Base-by-base conservation (phyloP, 2,113 vertebrate genomes). In the Thomomys bottae region DNA sequence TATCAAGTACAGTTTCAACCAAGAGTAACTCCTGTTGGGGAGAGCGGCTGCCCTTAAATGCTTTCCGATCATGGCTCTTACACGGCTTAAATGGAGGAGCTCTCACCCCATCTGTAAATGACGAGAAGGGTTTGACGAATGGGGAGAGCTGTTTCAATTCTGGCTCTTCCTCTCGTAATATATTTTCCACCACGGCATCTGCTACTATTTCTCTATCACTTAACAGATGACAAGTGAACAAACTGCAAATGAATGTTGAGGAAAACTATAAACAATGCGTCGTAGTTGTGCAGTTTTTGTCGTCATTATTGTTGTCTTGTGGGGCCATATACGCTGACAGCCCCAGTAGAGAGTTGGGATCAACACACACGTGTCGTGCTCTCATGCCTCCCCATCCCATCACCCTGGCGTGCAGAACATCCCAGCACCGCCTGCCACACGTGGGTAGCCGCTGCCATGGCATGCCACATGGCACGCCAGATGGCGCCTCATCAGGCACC, bases 181-280 rank as follows among this genome's bases (percentile, higher is more conserved):
- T 73, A 82, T 87, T 93, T 95, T 89, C 87, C 77, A 93, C 93
- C 73, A 64, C 40, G 81, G 80, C 94, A 85, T 86, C 91, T 94
- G 91, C 88, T 95, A 81, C 73, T 81, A 32, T 76, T 75, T 86
- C 73, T 93, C 59, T 85, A 26, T 32, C 14, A 3, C 49, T 28
- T 87, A 34, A 14, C 78, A 92, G 64, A 80, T 70, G 68, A 93
- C 73, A 93, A 94, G 84, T 84, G 63, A 83, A 76, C 67, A 63
- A 10, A 11, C 28, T 81, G 30, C 57, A 90, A 67, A 92, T 85
- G 88, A 95, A 82, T 88, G 73, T 75, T 84, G 63, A 92, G 82
- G 64, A 64, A 75, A 87, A 40, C 34, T 72, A 28, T 83, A 93
- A 88, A 89, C 79, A 81, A 84, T 89, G 68, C 57, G 89, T 88